Conservation (phyloP, 2,113 vertebrate species). For the Dicentrarchus labrax region DNA sequence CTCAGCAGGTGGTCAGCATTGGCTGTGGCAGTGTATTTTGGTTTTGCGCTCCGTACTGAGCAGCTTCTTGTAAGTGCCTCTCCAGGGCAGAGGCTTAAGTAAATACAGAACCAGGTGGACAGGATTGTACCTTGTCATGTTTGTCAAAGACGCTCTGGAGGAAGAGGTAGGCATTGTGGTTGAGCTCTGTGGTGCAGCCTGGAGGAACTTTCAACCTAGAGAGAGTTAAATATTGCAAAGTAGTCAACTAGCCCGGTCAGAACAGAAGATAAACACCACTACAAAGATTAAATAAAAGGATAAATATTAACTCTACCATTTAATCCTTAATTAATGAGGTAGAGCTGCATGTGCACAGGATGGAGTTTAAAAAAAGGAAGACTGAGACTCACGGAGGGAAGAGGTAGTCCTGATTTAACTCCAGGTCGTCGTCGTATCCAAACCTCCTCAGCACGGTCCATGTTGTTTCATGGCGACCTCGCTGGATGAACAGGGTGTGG, state of each 20-base stretch:
- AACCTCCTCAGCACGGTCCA: conserved; percentile 97
- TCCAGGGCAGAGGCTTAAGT: conserved; percentile 36
- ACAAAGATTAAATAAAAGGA: background rate
- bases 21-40: conserved; percentile 19
- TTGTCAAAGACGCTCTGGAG: conserved; percentile 98
- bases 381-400: conserved; percentile 89
- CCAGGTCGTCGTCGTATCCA: conserved; percentile 95
- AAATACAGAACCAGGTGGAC: conserved; percentile 35
- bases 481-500: conserved; percentile 97
- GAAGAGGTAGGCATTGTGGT: conserved; percentile 97
- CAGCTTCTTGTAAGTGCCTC: conserved; percentile 38
- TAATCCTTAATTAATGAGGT: background rate
- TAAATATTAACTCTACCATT: background rate
- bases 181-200: conserved; percentile 97
- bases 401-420: conserved; percentile 95
- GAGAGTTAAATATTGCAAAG: background rate
- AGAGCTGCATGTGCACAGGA: background rate
- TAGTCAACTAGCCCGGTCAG: no score
- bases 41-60: conserved; percentile 25
- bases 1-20: conserved; percentile 48
- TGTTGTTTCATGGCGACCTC: conserved; percentile 97
- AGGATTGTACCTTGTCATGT: conserved; percentile 92
- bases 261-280: background rate
- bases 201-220: conserved; percentile 92
- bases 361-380: background rate